Conservation (phyloP, 1,140 invertebrate genomes). For the Apis dorsata region DNA sequence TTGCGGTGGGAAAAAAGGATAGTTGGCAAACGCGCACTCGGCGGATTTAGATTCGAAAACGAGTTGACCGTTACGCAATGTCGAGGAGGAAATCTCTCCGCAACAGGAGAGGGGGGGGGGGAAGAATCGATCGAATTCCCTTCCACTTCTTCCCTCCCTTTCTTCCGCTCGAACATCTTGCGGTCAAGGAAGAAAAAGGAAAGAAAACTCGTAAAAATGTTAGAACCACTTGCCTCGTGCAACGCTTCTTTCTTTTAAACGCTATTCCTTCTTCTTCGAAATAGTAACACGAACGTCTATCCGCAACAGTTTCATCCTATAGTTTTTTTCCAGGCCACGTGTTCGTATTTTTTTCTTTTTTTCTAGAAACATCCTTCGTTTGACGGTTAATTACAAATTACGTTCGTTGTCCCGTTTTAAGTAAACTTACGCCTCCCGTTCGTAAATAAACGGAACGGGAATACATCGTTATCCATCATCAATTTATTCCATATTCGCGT, state of each 20-base stretch:
- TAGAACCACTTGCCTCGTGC: slow-evolving; percentile 22
- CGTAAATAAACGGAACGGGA: slow-evolving; percentile 47
- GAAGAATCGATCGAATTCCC: slow-evolving; percentile 22
- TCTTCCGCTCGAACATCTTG: not conserved
- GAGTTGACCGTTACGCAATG: slow-evolving; percentile 52
- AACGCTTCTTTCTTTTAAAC: slow-evolving; percentile 37
- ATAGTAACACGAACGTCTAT: not conserved
- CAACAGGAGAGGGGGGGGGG: not conserved
- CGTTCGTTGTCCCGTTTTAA: not conserved
- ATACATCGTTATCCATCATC: not conserved
- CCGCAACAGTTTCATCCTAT: not conserved
- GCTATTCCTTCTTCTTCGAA: slow-evolving; percentile 22
- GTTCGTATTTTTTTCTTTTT: not conserved
- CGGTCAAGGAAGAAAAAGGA: not conserved
- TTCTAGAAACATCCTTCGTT: not conserved
- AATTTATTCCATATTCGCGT: slow-evolving; percentile 8
- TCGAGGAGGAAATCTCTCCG: slow-evolving; percentile 51
- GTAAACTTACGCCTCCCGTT: slow-evolving; percentile 15
- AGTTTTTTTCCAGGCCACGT: not conserved
- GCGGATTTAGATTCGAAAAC: slow-evolving; percentile 63
- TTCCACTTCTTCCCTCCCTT: not conserved
- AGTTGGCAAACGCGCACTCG: slow-evolving; percentile 57
- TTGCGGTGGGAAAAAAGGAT: slow-evolving; percentile 59
- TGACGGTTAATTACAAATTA: not conserved
- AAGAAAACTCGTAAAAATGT: slow-evolving; percentile 18